Percentiles rank a stretch among this genome's conserved stretches.
phyloP scores from a whole-genome alignment of 2,797 vertebrate species.

The Chrysocyon brachyurus region DNA sequence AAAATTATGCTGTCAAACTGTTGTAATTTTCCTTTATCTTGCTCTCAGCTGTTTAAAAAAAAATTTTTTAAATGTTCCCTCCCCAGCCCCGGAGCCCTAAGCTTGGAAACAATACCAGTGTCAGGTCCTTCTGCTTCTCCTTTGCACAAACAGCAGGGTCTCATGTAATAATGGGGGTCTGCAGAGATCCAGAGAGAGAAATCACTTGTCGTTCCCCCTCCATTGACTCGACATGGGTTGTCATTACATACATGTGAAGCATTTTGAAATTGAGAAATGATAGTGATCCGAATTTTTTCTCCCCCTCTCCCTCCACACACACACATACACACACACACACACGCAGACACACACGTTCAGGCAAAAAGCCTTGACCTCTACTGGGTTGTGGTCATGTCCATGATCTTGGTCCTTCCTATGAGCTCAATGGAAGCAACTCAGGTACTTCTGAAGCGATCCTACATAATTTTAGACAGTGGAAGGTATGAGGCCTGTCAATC shows the following conservation, averaged over 20 bases:
- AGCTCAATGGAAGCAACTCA: background rate
- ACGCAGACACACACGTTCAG: background rate
- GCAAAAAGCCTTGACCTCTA: background rate
- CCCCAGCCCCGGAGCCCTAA: background rate
- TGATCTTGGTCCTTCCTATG: background rate
- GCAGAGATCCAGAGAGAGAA: background rate
- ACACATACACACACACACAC: background rate
- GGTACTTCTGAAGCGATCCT: background rate
- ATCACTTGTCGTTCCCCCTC: background rate
- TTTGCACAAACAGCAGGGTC: conserved; percentile 21
- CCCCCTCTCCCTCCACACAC: background rate
- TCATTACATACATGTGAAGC: background rate
- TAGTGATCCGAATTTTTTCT: background rate
- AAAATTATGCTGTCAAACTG: conserved; percentile 79
- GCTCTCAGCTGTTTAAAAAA: conserved; percentile 64
- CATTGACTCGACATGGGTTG: background rate
- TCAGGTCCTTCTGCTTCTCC: conserved; percentile 21
- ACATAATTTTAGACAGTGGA: background rate
- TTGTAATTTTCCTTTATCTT: conserved; percentile 72
- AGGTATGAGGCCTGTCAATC: background rate
- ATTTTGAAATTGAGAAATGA: conserved; percentile 36
- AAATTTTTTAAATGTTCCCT: background rate
- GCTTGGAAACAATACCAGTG: conserved; percentile 24
- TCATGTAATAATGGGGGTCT: background rate
- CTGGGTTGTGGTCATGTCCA: fast-evolving